These are phyloP conservation scores for Eurypyga helias DNA, from an alignment of 2,113 vertebrate species.

Conservation along the genomic window DNA sequence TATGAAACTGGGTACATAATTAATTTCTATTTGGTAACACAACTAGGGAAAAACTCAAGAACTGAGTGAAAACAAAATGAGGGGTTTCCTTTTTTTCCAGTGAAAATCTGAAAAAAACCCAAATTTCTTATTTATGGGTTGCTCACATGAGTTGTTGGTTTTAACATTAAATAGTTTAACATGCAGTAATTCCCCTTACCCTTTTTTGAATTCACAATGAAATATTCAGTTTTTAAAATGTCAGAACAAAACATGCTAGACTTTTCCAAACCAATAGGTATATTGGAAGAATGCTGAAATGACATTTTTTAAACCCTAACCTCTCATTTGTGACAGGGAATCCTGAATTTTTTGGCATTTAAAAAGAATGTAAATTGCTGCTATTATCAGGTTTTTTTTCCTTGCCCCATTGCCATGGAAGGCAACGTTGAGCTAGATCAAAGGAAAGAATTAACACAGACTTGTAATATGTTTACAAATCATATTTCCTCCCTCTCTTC, in stretches of 20 bases:
- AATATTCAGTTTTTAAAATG: not conserved
- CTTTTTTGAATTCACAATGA: not conserved
- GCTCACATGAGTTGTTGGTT: not conserved
- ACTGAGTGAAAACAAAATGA: not conserved
- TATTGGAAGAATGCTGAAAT: not conserved
- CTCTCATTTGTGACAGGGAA: not conserved
- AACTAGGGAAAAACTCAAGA: not conserved
- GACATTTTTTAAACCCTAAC: fast-evolving
- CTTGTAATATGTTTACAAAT: not conserved
- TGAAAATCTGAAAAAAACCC: not conserved
- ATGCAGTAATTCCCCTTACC: not conserved
- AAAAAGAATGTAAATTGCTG: not conserved
- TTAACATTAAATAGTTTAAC: not conserved
- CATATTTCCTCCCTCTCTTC: not conserved
- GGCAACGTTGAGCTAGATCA: not conserved
- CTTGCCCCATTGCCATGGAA: not conserved
- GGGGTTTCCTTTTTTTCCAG: not conserved
- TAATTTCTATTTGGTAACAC: not conserved
- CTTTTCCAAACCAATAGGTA: not conserved
- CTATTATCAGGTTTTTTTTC: not conserved
- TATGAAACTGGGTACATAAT: not conserved
- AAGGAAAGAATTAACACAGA: not conserved
- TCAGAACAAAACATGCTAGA: not conserved
- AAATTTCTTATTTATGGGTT: not conserved
- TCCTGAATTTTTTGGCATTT: not conserved